A percentile compares a stretch with the other conserved stretches of the same genome.
Evolutionary conservation across 2,888 invertebrate genomes (phyloP).

Genomic region (Augochlorella aurata): DNA sequence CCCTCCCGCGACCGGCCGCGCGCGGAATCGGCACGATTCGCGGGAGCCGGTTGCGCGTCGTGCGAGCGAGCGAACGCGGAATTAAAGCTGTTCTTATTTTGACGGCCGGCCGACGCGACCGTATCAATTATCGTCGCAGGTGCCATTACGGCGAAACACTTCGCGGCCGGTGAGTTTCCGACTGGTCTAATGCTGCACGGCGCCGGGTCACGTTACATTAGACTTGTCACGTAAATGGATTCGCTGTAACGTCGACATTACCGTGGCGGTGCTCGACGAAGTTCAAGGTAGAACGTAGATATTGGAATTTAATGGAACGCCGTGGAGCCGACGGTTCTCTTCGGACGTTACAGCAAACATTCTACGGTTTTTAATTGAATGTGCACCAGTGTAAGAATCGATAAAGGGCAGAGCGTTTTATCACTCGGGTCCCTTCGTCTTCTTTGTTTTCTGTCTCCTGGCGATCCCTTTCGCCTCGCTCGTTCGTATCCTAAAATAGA

Average conservation of each 20-base stretch:
- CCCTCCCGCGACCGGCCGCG: not conserved
- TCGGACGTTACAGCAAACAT: not conserved
- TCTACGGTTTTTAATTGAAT: slow-evolving; percentile 8
- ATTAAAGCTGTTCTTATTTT: not conserved
- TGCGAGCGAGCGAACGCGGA: not conserved
- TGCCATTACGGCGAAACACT: slow-evolving; percentile 37
- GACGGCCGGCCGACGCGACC: slow-evolving; percentile 4
- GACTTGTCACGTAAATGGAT: slow-evolving; percentile 52
- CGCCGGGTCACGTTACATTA: slow-evolving; percentile 46
- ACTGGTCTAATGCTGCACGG: slow-evolving; percentile 39
- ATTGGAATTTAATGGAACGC: slow-evolving; percentile 21
- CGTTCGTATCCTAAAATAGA: not conserved
- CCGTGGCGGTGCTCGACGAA: slow-evolving; percentile 30
- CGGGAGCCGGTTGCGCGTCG: not conserved
- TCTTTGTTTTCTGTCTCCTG: slow-evolving; percentile 1
- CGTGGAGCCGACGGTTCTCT: not conserved
- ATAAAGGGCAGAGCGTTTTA: not conserved
- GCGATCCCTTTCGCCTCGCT: not conserved
- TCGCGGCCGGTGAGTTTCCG: slow-evolving; percentile 42
- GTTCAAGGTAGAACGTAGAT: slow-evolving; percentile 21
- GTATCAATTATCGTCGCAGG: slow-evolving; percentile 47
- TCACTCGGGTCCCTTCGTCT: not conserved
- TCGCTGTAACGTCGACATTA: slow-evolving; percentile 41
- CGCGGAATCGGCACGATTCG: not conserved
- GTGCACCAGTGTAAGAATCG: slow-evolving; percentile 2